Base-by-base conservation (phyloP, 2,888 invertebrate species). In the Neoscelio sp. region DNA sequence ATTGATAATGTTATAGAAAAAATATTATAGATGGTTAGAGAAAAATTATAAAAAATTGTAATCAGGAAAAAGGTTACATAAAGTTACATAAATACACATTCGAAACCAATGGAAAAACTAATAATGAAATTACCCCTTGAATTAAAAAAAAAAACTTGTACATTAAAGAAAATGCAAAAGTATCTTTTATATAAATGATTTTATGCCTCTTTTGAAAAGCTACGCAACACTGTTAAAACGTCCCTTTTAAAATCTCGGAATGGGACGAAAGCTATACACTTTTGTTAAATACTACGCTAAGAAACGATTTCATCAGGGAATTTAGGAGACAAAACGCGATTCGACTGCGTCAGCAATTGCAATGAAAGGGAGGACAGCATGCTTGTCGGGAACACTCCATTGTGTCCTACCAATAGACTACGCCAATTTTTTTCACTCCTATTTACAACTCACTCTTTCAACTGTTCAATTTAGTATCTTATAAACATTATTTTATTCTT, bases 251-350 rank as follows among this genome's bases (percentile, higher is more conserved):
- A 56, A 48, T 75, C 48, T 35, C 35, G 40, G 28, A 42, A 30
- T 68, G 60, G 62, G 18, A 65, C 40, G 58, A 5, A 50, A 56
- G 42, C 68, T 54, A n/a, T 33, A 64, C 68, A 54, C 60, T 68
- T 58, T 50, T 81, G 82, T 82, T 84, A 85, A 85, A 84, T 83
- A 83, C 84, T 78, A 64, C 58, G 75, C 67, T 58, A 80, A 82
- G 81, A 78, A 83, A 85, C 80, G 82, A 83, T 86, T 85, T 82
- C 82, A 82, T 83, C 80, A 80, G 82, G 82, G 83, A 84, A 82
- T 85, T 84, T 82, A 73, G 80, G 81, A 78, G 82, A 84, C 80
- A 85, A 84, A 83, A 80, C 81, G 79, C 65, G 82, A 82, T 80
- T 73, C 82, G 78, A 79, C 64, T 82, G 77, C 80, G 78, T 82